These are phyloP conservation scores for Pachymerium ferrugineum DNA, from an alignment of 2,888 invertebrate genomes.

Conservation along the genomic window DNA sequence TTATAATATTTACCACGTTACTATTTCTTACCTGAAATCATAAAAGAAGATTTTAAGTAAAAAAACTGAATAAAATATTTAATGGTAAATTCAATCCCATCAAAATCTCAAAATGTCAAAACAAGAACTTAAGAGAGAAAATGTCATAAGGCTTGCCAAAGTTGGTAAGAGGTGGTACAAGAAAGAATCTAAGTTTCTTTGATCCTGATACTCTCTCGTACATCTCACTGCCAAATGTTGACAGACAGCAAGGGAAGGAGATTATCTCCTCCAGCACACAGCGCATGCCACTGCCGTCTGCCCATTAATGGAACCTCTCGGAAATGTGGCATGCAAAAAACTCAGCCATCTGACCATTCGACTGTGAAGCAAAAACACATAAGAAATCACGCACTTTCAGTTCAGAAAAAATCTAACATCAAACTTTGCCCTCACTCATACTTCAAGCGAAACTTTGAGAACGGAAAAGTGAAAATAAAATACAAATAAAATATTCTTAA, in stretches of 20 bases:
- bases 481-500: background rate
- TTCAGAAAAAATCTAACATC: background rate
- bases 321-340: conserved; percentile 20
- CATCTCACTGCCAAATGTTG: conserved; percentile 10
- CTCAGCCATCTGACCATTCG: conserved; percentile 10
- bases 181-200: background rate
- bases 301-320: conserved; percentile 18
- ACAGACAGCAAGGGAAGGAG: conserved; percentile 6
- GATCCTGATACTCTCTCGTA: background rate
- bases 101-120: no score
- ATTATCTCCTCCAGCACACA: conserved; percentile 12
- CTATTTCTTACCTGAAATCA: background rate
- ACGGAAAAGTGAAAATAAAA: no score
- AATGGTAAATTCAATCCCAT: no score
- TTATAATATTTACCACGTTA: background rate
- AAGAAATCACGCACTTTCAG: conserved; percentile 13
- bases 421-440: background rate
- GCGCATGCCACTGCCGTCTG: conserved; percentile 9
- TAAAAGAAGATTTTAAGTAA: background rate
- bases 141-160: no score
- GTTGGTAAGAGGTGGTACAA: background rate
- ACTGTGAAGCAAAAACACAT: conserved; percentile 20
- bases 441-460: background rate
- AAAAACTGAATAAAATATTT: background rate
- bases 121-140: no score